Conservation (phyloP, 2,888 invertebrate species). For the Acheta domesticus region DNA sequence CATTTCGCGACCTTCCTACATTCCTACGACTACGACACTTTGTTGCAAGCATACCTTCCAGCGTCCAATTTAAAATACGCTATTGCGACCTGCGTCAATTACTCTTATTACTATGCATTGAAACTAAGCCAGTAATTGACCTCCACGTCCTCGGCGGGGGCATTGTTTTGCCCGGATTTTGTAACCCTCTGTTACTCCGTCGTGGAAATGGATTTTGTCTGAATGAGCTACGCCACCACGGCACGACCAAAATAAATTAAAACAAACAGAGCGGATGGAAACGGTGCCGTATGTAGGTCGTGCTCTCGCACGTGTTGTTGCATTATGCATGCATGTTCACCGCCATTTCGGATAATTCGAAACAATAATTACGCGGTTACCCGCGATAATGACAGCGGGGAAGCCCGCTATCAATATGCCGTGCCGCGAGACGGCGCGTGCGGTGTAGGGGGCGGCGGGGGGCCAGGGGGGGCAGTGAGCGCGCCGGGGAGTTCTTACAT, state of each 20-base stretch:
- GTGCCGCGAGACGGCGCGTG: not conserved
- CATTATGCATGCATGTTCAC: conserved; percentile 18
- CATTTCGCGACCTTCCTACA: conserved; percentile 4
- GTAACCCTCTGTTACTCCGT: not conserved
- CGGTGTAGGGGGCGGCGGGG: not conserved
- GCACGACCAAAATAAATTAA: not conserved
- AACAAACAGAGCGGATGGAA: not conserved
- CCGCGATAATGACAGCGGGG: not conserved
- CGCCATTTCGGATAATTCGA: conserved; percentile 18
- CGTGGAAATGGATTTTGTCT: not conserved
- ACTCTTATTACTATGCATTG: not conserved
- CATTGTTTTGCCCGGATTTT: not conserved
- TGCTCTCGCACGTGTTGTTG: conserved; percentile 3
- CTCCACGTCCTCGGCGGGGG: not conserved
- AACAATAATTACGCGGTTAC: conserved; percentile 1
- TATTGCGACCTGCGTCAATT: not conserved
- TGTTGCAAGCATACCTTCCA: not conserved
- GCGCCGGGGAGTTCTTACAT: too few species aligned
- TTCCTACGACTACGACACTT: not conserved
- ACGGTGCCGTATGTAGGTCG: not conserved
- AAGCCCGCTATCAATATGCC: not conserved
- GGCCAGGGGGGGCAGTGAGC: not conserved
- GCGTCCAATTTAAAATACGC: conserved; percentile 1
- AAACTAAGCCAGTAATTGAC: not conserved
- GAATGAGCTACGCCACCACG: not conserved